Evolutionary conservation across 2,113 vertebrate genomes (phyloP).

Genomic region (Onychorhynchus coronatus): DNA sequence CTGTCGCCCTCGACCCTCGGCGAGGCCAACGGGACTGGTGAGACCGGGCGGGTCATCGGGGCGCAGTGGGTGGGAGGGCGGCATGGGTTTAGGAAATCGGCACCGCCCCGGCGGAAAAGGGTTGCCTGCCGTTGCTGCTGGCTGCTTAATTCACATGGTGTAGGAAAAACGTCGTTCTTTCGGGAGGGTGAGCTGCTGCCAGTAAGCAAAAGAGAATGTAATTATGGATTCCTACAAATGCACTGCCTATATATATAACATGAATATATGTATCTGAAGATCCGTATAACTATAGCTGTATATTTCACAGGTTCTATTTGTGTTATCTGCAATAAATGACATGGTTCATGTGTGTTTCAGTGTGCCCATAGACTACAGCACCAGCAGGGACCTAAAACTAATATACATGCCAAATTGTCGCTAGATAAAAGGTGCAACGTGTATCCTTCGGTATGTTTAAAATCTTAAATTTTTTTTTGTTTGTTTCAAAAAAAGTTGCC

Average conservation of each 20-base stretch:
- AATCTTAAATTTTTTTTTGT: not conserved
- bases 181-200: not conserved
- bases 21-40: not conserved
- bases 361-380: not conserved
- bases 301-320: not conserved
- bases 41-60: not conserved
- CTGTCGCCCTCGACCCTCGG: not conserved
- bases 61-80: not conserved
- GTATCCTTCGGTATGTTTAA: not conserved
- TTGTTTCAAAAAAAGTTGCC: not conserved
- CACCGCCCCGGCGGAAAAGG: too few relatives aligned
- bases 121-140: not conserved
- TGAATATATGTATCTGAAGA: not conserved
- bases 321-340: not conserved
- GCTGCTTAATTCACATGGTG: not conserved
- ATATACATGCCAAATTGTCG: not conserved
- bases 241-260: not conserved
- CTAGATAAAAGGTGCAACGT: not conserved
- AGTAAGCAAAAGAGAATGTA: not conserved
- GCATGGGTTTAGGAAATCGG: not conserved
- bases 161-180: not conserved
- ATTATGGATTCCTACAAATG: not conserved
- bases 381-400: not conserved
- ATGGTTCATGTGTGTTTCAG: not conserved
- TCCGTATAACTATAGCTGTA: not conserved